Conservation (phyloP, 2,888 invertebrate species). For the Bellardia pandia region DNA sequence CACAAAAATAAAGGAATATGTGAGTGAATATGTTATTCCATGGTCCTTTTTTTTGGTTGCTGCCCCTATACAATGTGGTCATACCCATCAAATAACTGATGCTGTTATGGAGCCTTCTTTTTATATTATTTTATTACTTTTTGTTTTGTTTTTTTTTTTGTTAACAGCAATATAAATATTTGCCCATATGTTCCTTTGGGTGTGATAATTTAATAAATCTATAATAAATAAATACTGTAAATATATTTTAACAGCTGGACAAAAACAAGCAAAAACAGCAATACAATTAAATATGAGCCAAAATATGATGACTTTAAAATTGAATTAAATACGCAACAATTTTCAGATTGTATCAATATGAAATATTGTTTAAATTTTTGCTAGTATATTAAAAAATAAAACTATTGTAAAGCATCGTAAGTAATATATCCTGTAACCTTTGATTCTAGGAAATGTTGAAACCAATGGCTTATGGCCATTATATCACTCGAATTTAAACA, state of each 20-base stretch:
- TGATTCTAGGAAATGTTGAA: no score
- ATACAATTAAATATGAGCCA: background rate
- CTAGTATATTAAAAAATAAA: no score
- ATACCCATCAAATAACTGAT: conserved; percentile 19
- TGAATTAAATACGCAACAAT: conserved; percentile 7
- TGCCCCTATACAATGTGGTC: conserved; percentile 14
- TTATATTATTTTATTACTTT: conserved; percentile 2
- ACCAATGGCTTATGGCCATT: no score
- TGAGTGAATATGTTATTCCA: conserved; percentile 15
- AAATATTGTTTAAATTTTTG: no score
- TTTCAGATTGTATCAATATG: background rate
- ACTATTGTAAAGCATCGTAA: no score
- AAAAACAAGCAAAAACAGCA: background rate
- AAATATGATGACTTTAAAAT: conserved; percentile 12
- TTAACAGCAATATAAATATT: conserved; percentile 37
- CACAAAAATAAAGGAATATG: background rate
- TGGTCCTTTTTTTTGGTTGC: background rate
- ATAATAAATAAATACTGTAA: conserved; percentile 35
- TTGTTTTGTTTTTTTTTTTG: background rate
- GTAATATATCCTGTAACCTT: no score
- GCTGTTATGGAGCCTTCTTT: background rate
- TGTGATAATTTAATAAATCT: conserved; percentile 59
- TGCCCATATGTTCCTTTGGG: conserved; percentile 49
- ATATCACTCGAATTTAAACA: no score
- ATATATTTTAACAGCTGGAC: conserved; percentile 17